phyloP scores from a whole-genome alignment of 2,888 invertebrate genomes.

The Acanthosepion pharaonis region DNA sequence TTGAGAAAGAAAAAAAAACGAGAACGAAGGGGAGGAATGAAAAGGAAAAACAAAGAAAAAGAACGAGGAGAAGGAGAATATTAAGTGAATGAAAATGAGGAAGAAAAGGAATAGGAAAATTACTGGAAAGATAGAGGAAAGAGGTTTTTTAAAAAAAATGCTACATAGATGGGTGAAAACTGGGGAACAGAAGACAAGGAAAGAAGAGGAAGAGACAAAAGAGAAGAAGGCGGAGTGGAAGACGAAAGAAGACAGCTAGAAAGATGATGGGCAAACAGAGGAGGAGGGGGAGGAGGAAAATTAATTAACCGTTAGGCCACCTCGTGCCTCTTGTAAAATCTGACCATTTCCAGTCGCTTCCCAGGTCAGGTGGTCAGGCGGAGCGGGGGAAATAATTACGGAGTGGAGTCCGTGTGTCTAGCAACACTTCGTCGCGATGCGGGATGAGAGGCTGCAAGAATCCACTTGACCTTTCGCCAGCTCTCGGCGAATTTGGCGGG shows the following conservation, averaged over 20 bases:
- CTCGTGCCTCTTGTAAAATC: background rate
- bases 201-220: background rate
- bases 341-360: background rate
- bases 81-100: background rate
- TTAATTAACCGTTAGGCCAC: background rate
- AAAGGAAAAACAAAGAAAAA: background rate
- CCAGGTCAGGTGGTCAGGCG: background rate
- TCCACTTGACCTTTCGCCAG: background rate
- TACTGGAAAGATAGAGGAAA: background rate
- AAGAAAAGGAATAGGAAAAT: background rate
- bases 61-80: background rate
- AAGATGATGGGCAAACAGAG: background rate
- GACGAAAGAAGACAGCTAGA: background rate
- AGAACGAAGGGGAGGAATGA: background rate
- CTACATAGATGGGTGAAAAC: background rate
- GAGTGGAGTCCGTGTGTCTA: slow-evolving; percentile 1
- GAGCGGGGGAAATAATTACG: background rate
- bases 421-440: slow-evolving; percentile 4
- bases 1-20: background rate
- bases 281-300: background rate
- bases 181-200: background rate
- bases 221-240: background rate
- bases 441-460: background rate
- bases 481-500: background rate
- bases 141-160: too few relatives aligned